These are phyloP conservation scores for Neuroterus valhalla DNA, from an alignment of 1,140 invertebrate genomes.

Conservation along the genomic window DNA sequence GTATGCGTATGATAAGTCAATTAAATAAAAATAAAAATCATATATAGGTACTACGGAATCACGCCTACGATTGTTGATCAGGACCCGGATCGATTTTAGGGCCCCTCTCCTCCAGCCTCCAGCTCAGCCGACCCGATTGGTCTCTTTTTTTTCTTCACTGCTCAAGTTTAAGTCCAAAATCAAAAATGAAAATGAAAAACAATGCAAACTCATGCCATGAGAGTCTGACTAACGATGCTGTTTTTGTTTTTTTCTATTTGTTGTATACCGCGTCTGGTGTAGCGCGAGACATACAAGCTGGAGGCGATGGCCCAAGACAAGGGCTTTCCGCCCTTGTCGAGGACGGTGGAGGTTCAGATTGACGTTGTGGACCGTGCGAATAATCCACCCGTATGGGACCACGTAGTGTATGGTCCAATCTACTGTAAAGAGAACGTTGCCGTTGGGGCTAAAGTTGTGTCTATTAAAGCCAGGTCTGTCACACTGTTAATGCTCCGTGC, in stretches of 20 bases:
- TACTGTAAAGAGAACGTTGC: constrained; percentile 97
- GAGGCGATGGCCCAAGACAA: constrained; percentile 97
- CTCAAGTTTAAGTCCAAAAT: constrained; percentile 47
- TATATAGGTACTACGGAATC: constrained; percentile 63
- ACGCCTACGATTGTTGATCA: constrained; percentile 57
- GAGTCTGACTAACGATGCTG: constrained; percentile 77
- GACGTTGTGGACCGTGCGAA: constrained; percentile 97
- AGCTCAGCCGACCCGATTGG: constrained; percentile 49
- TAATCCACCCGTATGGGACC: constrained; percentile 97
- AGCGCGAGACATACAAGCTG: constrained; percentile 97
- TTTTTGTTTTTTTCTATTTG: constrained; percentile 80
- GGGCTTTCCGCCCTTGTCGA: constrained; percentile 92
- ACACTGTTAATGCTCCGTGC: constrained; percentile 75
- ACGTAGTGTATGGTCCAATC: constrained; percentile 95
- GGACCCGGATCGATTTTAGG: constrained; percentile 51
- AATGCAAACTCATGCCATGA: constrained; percentile 32
- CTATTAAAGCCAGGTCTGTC: constrained; percentile 97
- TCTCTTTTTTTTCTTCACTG: constrained; percentile 37
- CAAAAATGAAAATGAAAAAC: constrained; percentile 27
- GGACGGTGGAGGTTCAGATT: constrained; percentile 97
- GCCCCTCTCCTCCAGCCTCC: constrained; percentile 60
- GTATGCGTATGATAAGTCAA: constrained; percentile 17
- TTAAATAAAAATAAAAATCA: constrained; percentile 37
- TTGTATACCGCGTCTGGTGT: constrained; percentile 67
- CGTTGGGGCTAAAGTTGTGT: constrained; percentile 96